phyloP scores from a whole-genome alignment of 92 coral and sea anemone species.

The Palythoa grandis region DNA sequence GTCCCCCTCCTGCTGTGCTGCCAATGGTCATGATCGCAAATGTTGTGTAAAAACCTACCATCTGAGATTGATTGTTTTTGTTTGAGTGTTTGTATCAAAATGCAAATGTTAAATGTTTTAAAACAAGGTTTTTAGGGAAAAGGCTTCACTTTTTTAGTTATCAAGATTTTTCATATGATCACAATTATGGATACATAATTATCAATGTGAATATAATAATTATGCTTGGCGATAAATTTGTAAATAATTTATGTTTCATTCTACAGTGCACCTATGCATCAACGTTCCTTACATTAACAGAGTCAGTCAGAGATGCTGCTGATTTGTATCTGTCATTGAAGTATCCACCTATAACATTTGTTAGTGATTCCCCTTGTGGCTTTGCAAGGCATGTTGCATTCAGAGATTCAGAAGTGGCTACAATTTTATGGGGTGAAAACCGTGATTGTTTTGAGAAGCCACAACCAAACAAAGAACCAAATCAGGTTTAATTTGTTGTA shows the following conservation, averaged over 20 bases:
- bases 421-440: constrained; percentile 52
- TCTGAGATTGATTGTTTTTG: no score
- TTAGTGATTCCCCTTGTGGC: constrained; percentile 70
- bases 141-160: no score
- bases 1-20: background rate
- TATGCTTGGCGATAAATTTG: no score
- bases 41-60: background rate
- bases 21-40: no score
- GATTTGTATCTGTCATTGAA: constrained; percentile 61
- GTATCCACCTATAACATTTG: constrained; percentile 59
- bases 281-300: constrained; percentile 55
- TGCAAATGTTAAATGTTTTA: no score
- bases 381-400: constrained; percentile 60
- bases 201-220: no score
- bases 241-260: background rate
- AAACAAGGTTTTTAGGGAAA: no score
- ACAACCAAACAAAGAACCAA: constrained; percentile 46
- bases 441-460: constrained; percentile 63
- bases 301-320: constrained; percentile 71
- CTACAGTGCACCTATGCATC: background rate
- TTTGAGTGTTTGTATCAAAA: no score
- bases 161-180: no score
- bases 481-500: constrained; percentile 42
- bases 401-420: constrained; percentile 32
- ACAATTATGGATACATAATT: no score